Conservation (phyloP, 2,888 invertebrate genomes). For the Lepidocyrtinus sp. region DNA sequence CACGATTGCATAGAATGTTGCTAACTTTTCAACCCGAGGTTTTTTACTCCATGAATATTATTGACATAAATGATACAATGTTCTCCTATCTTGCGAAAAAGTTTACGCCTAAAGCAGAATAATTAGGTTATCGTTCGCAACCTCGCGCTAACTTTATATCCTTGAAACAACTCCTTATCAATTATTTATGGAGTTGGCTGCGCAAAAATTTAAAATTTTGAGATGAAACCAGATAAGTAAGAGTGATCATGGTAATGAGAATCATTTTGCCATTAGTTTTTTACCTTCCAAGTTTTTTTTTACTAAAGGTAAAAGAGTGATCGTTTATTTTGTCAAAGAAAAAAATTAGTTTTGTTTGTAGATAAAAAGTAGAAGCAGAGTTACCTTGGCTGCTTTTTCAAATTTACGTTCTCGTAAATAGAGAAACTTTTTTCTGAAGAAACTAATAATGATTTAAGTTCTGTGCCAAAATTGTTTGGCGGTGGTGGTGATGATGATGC, state of each 20-base stretch:
- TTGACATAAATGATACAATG: neutral
- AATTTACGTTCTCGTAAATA: constrained; percentile 11
- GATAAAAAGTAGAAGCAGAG: constrained; percentile 20
- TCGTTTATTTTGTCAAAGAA: constrained; percentile 48
- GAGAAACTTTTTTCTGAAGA: constrained; percentile 40
- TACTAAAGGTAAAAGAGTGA: constrained; percentile 23
- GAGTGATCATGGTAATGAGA: constrained; percentile 35
- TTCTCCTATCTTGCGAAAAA: neutral
- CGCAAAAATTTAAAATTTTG: too few relatives aligned
- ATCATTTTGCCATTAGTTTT: constrained; percentile 24
- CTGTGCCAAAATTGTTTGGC: constrained; percentile 54
- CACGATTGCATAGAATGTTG: neutral
- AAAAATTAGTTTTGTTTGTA: constrained; percentile 44
- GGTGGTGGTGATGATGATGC: constrained; percentile 10
- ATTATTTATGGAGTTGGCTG: neutral
- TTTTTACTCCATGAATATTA: too few relatives aligned
- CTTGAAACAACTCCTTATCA: neutral
- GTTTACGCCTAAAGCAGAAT: constrained; percentile 3
- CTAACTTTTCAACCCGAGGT: neutral
- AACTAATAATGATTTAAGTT: constrained; percentile 50
- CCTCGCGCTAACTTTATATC: neutral
- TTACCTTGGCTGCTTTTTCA: neutral
- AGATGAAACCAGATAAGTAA: neutral
- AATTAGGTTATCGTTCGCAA: neutral
- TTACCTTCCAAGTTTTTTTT: constrained; percentile 4